Evolutionary conservation across 2,797 vertebrate genomes (phyloP).

Genomic region (Scolopax rusticola): DNA sequence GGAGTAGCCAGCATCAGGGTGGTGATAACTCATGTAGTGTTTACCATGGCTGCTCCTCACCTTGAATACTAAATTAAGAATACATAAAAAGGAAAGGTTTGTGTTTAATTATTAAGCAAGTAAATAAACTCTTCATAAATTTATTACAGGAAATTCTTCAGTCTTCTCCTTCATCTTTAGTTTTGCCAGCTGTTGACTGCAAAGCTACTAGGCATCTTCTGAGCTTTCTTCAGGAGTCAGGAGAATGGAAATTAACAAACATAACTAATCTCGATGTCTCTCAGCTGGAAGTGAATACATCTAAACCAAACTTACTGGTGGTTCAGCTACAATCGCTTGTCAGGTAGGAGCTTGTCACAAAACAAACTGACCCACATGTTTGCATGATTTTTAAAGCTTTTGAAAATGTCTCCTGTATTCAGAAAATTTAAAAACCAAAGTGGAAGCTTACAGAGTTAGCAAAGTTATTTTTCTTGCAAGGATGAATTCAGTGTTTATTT

Average conservation of each 20-base stretch:
- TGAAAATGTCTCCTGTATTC: not conserved
- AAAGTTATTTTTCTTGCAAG: not conserved
- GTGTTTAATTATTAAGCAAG: not conserved
- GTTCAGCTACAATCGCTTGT: conserved; percentile 59
- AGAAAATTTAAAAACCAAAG: not conserved
- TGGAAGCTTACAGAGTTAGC: not conserved
- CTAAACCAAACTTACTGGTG: conserved; percentile 61
- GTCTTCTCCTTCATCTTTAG: conserved; percentile 72
- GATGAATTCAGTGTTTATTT: not conserved
- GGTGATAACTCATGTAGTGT: not conserved
- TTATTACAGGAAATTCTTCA: conserved; percentile 71
- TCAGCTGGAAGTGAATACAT: conserved; percentile 47
- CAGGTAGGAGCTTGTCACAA: conserved; percentile 56
- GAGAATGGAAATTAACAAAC: conserved; percentile 56
- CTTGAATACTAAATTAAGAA: not conserved
- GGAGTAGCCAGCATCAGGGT: not conserved
- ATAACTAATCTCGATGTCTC: conserved; percentile 2
- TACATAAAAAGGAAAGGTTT: not conserved
- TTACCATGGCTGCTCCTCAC: not conserved
- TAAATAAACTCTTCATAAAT: conserved; percentile 23
- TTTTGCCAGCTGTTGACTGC: conserved; percentile 76
- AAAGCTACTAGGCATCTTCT: conserved; percentile 46
- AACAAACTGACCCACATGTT: not conserved
- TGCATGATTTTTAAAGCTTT: not conserved
- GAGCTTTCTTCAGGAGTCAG: conserved; percentile 42